phyloP scores from a whole-genome alignment of 37 sponge, comb jelly and placozoan species.

The Axinella damicornis region DNA sequence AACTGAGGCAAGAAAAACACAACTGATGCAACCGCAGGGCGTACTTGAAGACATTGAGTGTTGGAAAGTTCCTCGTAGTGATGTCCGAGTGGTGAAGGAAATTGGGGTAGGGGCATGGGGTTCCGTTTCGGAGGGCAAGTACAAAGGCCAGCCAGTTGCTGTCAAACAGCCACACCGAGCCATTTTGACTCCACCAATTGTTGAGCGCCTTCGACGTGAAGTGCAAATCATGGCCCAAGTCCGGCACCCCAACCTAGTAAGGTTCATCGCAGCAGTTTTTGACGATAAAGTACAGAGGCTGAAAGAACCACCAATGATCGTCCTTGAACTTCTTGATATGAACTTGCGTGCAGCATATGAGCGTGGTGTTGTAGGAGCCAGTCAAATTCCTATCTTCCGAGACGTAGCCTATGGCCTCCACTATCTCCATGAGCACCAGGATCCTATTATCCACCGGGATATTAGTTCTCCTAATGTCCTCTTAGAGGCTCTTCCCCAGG shows the following conservation, averaged over 20 bases:
- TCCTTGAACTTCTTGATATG: slow-evolving; percentile 71
- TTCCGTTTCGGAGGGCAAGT: slow-evolving; percentile 15
- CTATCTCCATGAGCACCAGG: slow-evolving; percentile 69
- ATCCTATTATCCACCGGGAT: slow-evolving; percentile 84
- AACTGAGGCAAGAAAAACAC: too few relatives aligned
- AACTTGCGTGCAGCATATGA: slow-evolving; percentile 50
- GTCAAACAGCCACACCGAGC: slow-evolving; percentile 22
- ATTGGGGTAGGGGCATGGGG: slow-evolving; percentile 49
- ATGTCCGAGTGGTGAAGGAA: slow-evolving; percentile 4
- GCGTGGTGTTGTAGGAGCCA: background rate
- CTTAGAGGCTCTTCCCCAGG: slow-evolving; percentile 27
- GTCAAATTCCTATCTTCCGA: slow-evolving; percentile 18
- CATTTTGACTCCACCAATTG: background rate
- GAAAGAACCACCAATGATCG: slow-evolving; percentile 43
- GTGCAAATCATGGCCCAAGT: slow-evolving; percentile 67
- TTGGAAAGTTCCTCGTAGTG: slow-evolving; percentile 26
- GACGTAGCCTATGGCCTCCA: slow-evolving; percentile 78
- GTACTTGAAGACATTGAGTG: background rate
- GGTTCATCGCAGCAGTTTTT: slow-evolving; percentile 64
- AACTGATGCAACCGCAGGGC: too few relatives aligned
- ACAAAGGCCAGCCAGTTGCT: slow-evolving; percentile 34
- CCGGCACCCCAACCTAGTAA: slow-evolving; percentile 73
- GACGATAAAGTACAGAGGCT: slow-evolving; percentile 6
- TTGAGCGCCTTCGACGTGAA: slow-evolving; percentile 48
- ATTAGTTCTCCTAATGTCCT: slow-evolving; percentile 84